These are phyloP conservation scores for Notospermus geniculatus DNA, from an alignment of 1,140 invertebrate species.

Conservation along the genomic window DNA sequence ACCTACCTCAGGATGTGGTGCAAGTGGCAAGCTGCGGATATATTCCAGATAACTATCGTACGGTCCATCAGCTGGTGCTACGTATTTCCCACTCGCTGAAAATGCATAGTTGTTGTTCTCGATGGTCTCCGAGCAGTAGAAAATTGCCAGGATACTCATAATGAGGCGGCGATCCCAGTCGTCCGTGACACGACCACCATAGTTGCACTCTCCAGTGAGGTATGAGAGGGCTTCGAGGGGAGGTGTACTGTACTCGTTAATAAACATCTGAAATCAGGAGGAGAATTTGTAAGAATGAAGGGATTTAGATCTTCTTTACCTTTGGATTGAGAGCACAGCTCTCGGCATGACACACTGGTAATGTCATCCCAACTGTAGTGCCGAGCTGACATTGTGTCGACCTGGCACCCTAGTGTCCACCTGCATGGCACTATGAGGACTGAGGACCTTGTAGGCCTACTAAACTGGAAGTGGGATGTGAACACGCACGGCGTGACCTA, in stretches of 20 bases:
- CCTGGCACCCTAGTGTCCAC: too few relatives aligned
- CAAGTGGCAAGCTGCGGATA: constrained; percentile 65
- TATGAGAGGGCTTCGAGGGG: constrained; percentile 52
- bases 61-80: constrained; percentile 68
- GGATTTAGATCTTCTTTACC: neutral
- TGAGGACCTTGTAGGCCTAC: too few relatives aligned
- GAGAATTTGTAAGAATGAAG: neutral
- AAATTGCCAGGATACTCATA: constrained; percentile 46
- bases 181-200: constrained; percentile 56
- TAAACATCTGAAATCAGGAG: constrained; percentile 56
- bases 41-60: constrained; percentile 73
- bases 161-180: constrained; percentile 53
- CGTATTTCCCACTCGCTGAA: constrained; percentile 65
- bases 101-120: constrained; percentile 63
- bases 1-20: too few relatives aligned
- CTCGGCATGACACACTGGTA: too few relatives aligned
- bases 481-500: too few relatives aligned
- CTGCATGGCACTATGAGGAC: too few relatives aligned
- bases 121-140: constrained; percentile 56
- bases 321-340: too few relatives aligned
- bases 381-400: too few relatives aligned
- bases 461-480: too few relatives aligned
- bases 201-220: constrained; percentile 56
- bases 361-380: neutral
- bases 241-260: constrained; percentile 51